Percentiles rank a stretch among this genome's conserved stretches.
These are phyloP conservation scores for Hybos culiciformis DNA, from an alignment of 2,888 invertebrate species.

Conservation along the genomic window DNA sequence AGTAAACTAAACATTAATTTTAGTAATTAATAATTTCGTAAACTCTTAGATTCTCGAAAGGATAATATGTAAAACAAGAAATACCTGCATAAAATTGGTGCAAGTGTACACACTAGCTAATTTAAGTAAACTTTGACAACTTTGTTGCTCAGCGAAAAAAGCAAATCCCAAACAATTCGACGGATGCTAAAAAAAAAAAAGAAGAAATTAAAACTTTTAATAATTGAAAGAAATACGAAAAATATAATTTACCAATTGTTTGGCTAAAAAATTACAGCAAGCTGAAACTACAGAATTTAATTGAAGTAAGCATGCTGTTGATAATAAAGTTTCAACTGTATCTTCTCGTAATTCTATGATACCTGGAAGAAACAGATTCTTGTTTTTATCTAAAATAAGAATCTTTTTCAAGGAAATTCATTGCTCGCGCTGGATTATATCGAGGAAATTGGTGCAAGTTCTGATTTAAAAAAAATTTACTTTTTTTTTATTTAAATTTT, in stretches of 20 bases:
- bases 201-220: no score
- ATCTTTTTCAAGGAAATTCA: no score
- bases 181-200: conserved; percentile 54
- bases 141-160: conserved; percentile 85
- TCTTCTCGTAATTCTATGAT: conserved; percentile 71
- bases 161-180: conserved; percentile 90
- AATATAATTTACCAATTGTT: conserved; percentile 44
- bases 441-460: no score
- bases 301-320: conserved; percentile 79
- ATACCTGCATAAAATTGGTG: conserved; percentile 69
- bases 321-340: conserved; percentile 75
- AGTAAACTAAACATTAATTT: not conserved
- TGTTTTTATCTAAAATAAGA: no score
- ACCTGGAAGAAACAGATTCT: conserved; percentile 29
- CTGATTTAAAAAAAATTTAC: no score
- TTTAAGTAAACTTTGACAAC: conserved; percentile 65
- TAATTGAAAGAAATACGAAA: not conserved
- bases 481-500: not conserved
- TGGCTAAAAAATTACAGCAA: conserved; percentile 77
- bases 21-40: not conserved
- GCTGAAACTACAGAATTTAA: conserved; percentile 74
- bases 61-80: conserved; percentile 15
- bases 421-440: no score
- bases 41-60: not conserved
- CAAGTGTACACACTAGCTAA: conserved; percentile 76